These are phyloP conservation scores for Ylistrum balloti DNA, from an alignment of 1,140 invertebrate species.

Conservation along the genomic window DNA sequence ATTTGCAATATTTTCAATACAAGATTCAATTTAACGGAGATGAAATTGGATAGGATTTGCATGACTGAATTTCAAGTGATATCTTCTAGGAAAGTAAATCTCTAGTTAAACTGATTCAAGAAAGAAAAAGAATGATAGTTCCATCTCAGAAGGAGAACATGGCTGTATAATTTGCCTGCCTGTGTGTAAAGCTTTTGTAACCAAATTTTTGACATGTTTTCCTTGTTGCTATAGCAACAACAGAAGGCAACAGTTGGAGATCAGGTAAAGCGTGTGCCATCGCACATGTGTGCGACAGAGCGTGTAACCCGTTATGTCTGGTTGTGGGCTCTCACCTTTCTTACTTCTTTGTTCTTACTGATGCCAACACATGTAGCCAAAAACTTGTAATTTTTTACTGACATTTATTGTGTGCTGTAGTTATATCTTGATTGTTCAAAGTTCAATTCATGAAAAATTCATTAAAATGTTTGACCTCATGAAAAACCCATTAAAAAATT, in stretches of 20 bases:
- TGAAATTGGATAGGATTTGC: too few relatives aligned
- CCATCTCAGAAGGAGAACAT: too few relatives aligned
- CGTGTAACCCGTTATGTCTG: background rate
- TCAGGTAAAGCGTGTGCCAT: constrained; percentile 58
- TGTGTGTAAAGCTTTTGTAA: constrained; percentile 8
- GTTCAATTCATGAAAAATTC: too few relatives aligned
- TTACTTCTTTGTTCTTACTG: background rate
- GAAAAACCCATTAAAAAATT: too few relatives aligned
- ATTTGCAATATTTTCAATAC: too few relatives aligned
- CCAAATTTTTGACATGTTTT: constrained; percentile 29
- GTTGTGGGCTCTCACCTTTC: background rate
- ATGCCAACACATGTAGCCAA: background rate
- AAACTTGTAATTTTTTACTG: background rate
- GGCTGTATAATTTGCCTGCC: background rate
- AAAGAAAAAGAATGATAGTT: too few relatives aligned
- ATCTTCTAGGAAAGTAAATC: too few relatives aligned
- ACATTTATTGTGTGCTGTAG: background rate
- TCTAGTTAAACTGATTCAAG: too few relatives aligned
- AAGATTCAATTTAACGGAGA: too few relatives aligned
- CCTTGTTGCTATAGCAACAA: constrained; percentile 55
- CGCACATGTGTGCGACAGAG: constrained; percentile 19
- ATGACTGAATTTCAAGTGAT: too few relatives aligned
- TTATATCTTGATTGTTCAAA: background rate
- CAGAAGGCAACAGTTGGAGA: constrained; percentile 63
- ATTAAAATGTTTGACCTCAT: too few relatives aligned